These are phyloP conservation scores for Camponotus fellah DNA, from an alignment of 2,888 invertebrate genomes.

Conservation along the genomic window DNA sequence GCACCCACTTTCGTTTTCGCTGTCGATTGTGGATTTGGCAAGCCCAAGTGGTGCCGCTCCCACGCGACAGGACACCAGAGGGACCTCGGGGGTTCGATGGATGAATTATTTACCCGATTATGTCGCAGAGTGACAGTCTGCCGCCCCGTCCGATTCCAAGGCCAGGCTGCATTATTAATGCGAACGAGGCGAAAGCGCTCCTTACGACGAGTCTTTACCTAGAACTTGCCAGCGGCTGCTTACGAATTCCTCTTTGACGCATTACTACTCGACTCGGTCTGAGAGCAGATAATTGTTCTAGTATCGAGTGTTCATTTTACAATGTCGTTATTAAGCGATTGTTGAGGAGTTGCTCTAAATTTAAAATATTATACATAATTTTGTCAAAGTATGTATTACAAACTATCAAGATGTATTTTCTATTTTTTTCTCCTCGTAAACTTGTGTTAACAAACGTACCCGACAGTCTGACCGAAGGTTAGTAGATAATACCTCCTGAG, in stretches of 20 bases:
- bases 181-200: constrained; percentile 26
- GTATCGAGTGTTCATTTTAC: constrained; percentile 4
- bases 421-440: background rate
- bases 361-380: background rate
- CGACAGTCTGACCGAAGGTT: constrained; percentile 55
- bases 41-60: constrained; percentile 68
- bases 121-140: constrained; percentile 69
- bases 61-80: constrained; percentile 63
- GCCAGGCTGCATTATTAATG: constrained; percentile 64
- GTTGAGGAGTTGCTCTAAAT: background rate
- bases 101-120: constrained; percentile 80
- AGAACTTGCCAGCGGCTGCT: constrained; percentile 9
- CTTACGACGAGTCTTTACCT: constrained; percentile 34
- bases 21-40: constrained; percentile 60
- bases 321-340: background rate
- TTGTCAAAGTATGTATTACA: background rate
- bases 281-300: constrained; percentile 26
- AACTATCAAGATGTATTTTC: background rate
- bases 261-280: constrained; percentile 1
- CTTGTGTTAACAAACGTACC: constrained; percentile 43
- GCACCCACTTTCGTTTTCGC: constrained; percentile 56
- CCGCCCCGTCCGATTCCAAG: constrained; percentile 51
- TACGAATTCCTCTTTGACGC: constrained; percentile 8
- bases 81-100: constrained; percentile 64
- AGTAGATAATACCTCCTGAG: constrained; percentile 69